Base-by-base conservation (phyloP, 1,140 invertebrate species). In the Drosophila orena region DNA sequence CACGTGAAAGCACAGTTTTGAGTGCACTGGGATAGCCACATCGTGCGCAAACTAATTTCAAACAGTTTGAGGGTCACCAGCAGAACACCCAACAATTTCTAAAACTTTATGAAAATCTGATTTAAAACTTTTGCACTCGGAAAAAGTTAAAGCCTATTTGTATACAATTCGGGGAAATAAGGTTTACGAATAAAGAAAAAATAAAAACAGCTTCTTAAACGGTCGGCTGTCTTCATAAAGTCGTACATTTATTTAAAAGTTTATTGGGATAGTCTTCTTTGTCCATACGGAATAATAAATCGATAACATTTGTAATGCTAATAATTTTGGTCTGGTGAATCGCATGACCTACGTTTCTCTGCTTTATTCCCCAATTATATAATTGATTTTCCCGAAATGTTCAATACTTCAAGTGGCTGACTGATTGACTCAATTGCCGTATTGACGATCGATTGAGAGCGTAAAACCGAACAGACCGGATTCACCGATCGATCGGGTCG, bases 1-100 rank as follows among this genome's bases (percentile, higher is more conserved):
- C 83, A 85, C 83, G 81, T 88, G 83, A 85, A 81, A 64, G 58
- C 77, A 68, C 74, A 77, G 66, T 84, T 80, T 44, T 34, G 46
- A 37, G 71, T 49, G 43, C 66, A 60, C 54, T 74, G 53, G 27
- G 27, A 27, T 24, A 34, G 35, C 38, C 30, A 27, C 61, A 60
- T 30, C 46, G 47, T 52, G 34, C 47, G 35, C 57, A 55, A 73
- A 54, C 46, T 42, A 24, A 46, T 70, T 47, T 12, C 10, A 37
- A 50, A 42, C 43, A 53, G 46, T 43, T 44, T 14, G 35, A 44
- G 40, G 24, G 40, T 20, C 43, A 58, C 35, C 44, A 35, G 15
- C 60, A 38, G 14, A 47, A 27, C 17, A 38, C 14, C 35, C 38
- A 73, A 73, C 57, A 73, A 52, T 61, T 73, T 10, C 15, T 10